Percentiles rank a stretch among this genome's conserved stretches.
phyloP scores from a whole-genome alignment of 2,797 vertebrate species.

The Tauraco hartlaubi region DNA sequence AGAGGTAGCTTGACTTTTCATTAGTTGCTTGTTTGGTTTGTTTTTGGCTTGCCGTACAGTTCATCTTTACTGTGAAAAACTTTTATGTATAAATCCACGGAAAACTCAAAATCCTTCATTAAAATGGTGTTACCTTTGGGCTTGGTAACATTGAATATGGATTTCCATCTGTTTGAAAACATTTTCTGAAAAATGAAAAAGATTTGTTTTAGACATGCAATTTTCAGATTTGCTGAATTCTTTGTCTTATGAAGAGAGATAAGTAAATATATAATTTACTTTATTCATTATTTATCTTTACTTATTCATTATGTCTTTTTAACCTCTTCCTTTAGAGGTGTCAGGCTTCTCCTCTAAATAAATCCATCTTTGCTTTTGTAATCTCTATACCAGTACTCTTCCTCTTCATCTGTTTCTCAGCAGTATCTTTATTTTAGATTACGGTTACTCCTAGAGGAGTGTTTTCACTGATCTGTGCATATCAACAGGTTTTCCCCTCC shows the following conservation, averaged over 20 bases:
- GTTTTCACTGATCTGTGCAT: not conserved
- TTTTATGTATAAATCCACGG: not conserved
- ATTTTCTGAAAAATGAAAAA: not conserved
- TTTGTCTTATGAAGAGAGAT: not conserved
- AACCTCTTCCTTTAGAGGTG: not conserved
- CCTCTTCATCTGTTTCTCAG: not conserved
- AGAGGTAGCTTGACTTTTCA: not conserved
- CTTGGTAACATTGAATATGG: not conserved
- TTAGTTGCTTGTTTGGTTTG: not conserved
- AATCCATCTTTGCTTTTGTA: not conserved
- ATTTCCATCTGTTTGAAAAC: not conserved
- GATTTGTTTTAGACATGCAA: not conserved
- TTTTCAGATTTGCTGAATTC: not conserved
- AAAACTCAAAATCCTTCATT: not conserved
- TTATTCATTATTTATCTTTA: not conserved
- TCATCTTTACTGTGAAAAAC: not conserved
- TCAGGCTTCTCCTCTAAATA: not conserved
- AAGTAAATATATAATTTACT: not conserved
- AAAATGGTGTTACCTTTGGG: not conserved
- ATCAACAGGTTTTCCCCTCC: not conserved
- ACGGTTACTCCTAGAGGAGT: not conserved
- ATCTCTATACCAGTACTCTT: not conserved
- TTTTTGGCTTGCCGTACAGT: not conserved
- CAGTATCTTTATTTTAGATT: not conserved
- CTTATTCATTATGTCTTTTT: not conserved